Conservation (phyloP, 2,888 invertebrate genomes). For the Andrena bucephala region DNA sequence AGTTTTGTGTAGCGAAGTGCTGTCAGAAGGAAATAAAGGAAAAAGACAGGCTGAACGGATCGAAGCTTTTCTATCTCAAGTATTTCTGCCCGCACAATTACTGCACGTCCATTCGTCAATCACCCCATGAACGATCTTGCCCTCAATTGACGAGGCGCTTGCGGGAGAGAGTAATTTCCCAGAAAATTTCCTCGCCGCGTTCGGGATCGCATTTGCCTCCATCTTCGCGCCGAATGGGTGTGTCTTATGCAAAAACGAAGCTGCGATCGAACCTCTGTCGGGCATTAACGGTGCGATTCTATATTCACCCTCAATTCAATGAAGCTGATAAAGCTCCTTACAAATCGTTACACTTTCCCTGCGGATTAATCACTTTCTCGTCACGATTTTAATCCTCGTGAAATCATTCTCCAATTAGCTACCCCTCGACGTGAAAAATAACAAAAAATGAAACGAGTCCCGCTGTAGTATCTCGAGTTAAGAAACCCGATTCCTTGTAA, state of each 20-base stretch:
- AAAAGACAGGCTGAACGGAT: constrained; percentile 24
- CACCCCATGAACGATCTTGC: constrained; percentile 56
- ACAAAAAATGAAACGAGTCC: background rate
- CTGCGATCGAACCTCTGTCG: background rate
- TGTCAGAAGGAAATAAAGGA: constrained; percentile 26
- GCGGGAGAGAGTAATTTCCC: constrained; percentile 68
- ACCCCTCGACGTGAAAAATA: background rate
- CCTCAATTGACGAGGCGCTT: constrained; percentile 62
- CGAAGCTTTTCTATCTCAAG: constrained; percentile 49
- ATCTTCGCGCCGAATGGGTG: constrained; percentile 7
- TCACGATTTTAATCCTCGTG: background rate
- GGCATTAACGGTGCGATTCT: constrained; percentile 15
- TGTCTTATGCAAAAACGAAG: constrained; percentile 22
- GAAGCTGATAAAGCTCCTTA: background rate
- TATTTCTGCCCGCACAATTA: constrained; percentile 68
- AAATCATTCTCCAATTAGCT: constrained; percentile 18
- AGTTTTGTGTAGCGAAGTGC: constrained; percentile 27
- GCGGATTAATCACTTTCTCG: constrained; percentile 13
- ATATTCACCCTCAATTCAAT: background rate
- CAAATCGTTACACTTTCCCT: constrained; percentile 28
- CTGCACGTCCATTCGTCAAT: constrained; percentile 70
- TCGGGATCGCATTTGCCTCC: constrained; percentile 51
- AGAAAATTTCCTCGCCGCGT: constrained; percentile 66
- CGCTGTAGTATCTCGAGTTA: background rate
- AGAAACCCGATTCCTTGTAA: constrained; percentile 18